These are phyloP conservation scores for Oxycera nigricornis DNA, from an alignment of 2,888 invertebrate species.

Conservation along the genomic window DNA sequence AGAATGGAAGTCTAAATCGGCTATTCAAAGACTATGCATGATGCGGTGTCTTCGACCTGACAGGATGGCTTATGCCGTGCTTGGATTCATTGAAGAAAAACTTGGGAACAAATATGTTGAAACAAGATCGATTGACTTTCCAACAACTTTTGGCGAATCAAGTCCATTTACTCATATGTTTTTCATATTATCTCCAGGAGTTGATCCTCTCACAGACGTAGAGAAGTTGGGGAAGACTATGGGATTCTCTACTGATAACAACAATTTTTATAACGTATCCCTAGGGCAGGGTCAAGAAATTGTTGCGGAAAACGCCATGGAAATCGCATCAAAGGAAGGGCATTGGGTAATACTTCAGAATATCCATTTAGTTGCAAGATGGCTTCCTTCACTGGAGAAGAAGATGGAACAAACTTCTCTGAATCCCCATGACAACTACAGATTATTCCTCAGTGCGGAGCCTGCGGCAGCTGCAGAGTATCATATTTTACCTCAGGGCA, in stretches of 20 bases:
- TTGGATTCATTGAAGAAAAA: conserved; percentile 87
- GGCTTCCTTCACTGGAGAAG: conserved; percentile 89
- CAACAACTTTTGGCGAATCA: conserved; percentile 85
- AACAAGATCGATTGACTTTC: conserved; percentile 79
- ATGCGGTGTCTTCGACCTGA: conserved; percentile 91
- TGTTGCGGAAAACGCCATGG: conserved; percentile 88
- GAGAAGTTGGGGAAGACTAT: conserved; percentile 83
- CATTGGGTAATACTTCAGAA: conserved; percentile 96
- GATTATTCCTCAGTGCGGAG: conserved; percentile 87
- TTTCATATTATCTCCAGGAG: conserved; percentile 93
- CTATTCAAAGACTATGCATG: conserved; percentile 88
- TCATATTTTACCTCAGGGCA: conserved; percentile 81
- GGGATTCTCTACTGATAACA: conserved; percentile 79
- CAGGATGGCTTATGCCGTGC: conserved; percentile 87
- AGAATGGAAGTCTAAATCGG: conserved; percentile 92
- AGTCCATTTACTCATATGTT: conserved; percentile 86
- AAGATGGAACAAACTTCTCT: conserved; percentile 84
- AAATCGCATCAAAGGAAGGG: conserved; percentile 74
- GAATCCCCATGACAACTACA: conserved; percentile 69
- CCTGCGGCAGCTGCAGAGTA: conserved; percentile 74
- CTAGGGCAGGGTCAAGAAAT: conserved; percentile 94
- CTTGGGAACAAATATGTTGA: conserved; percentile 84
- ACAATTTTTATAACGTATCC: conserved; percentile 91
- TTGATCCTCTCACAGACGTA: conserved; percentile 92
- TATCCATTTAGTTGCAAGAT: conserved; percentile 87